Evolutionary conservation across 2,797 vertebrate species (phyloP), one percentile per base, ranked within the genome.

Genomic region (Poliocrania exsul): DNA sequence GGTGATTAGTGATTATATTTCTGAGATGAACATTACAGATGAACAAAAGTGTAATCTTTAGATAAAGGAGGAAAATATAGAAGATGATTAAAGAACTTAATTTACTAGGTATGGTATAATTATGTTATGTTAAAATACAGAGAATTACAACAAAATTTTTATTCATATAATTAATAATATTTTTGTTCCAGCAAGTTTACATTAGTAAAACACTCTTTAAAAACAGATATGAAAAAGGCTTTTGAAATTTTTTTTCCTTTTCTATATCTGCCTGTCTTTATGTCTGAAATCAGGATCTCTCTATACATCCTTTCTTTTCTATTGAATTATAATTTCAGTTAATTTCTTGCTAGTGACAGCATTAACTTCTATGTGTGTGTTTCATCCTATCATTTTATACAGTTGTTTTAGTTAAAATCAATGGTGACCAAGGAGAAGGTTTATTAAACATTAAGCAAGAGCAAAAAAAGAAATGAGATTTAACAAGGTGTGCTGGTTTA

Each of bases 31-130:
- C 86, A 78, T 86, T 95, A 95, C 74, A 92, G 56, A 93, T 49
- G 25, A 92, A 77, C 21, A 85, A 57, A 57, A 92, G 19, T 31
- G 13, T 4, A 29, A 70, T 85, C n/a, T 83, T 94, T 67, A 61
- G 81, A 79, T 90, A 96, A 96, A 96, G 92, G 78, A 42, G 21
- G 28, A 70, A 93, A 88, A 92, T 67, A 46, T 11, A 51, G n/a
- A 56, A 81, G 60, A 85, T 97, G 81, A 98, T 97, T 95, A 97
- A 97, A 47, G 91, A 96, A 78, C 95, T 97, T 97, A 95, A 97
- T 98, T 97, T 96, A 95, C 87, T 92, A 95, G 74, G 70, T 77
- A 82, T 77, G 73, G 79, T 96, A 92, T 94, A 95, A 97, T 87
- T 95, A 92, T 87, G 89, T 92, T 96, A 97, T 78, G 90, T 71